Base-by-base conservation (phyloP, 2,888 invertebrate genomes). In the Hirtodrosophila trivittata region DNA sequence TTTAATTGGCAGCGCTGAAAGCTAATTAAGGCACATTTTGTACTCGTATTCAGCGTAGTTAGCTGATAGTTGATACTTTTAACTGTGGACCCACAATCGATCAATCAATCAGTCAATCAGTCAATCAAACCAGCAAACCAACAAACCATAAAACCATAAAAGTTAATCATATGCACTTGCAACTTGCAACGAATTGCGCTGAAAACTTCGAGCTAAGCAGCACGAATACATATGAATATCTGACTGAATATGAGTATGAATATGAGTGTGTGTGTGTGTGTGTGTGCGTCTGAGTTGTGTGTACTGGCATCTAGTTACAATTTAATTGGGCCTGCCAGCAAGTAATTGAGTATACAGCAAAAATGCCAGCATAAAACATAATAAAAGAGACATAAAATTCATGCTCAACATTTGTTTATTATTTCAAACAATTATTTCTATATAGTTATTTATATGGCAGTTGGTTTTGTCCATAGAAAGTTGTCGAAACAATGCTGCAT, bases 401-500 rank as follows among this genome's bases (percentile, higher is more conserved):
- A 21, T 62, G 50, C 45, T 65, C 26, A 35, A 38, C 52, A 60
- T 65, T 69, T 59, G 56, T 73, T 80, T 69, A 63, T 60, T 63
- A 70, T 63, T 62, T 68, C 47, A 47, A 21, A 21, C 5, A 21
- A 21, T 21, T 21, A 21, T 21, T 21, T 21, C n/a, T n/a, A n/a
- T n/a, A n/a, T n/a, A n/a, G n/a, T n/a, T n/a, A n/a, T n/a, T n/a
- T n/a, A n/a, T n/a, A n/a, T n/a, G n/a, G n/a, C n/a, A n/a, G n/a
- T 13, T 16, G 9, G 16, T 9, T 32, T 55, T 35, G 16, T 21
- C 42, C 45, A 57, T 83, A 69, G 77, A 77, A 84, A 77, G 77
- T 77, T 21, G 46, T 14, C 21, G n/a, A 52, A 43, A 77, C 78
- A 82, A 72, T 82, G 80, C 76, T 78, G 76, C 72, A 81, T 35